These are phyloP conservation scores for Panthera leo DNA, from an alignment of 2,113 vertebrate species.

Conservation along the genomic window DNA sequence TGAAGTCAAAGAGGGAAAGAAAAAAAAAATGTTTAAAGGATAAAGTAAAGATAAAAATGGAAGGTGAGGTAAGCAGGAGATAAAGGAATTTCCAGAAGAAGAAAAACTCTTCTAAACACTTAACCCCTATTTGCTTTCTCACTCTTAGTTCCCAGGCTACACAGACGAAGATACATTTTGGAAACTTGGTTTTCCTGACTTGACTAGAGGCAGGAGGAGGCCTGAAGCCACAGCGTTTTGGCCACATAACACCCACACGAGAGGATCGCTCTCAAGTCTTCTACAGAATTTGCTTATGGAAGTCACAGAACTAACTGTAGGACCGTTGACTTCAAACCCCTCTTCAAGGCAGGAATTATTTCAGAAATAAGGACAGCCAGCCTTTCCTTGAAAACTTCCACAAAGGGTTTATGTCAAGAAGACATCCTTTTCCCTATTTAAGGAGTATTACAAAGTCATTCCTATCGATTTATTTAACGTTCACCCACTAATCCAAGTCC, in stretches of 20 bases:
- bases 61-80: not conserved
- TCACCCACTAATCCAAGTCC: not conserved
- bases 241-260: not conserved
- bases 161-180: not conserved
- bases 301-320: not conserved
- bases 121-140: not conserved
- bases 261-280: not conserved
- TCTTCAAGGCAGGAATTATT: not conserved
- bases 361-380: not conserved
- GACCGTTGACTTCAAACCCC: not conserved
- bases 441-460: not conserved
- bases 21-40: not conserved
- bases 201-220: not conserved
- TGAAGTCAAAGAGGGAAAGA: not conserved
- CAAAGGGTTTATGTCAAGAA: not conserved
- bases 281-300: not conserved
- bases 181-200: not conserved
- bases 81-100: not conserved
- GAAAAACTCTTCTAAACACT: not conserved
- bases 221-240: not conserved
- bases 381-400: not conserved
- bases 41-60: not conserved
- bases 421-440: not conserved
- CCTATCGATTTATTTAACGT: constrained; percentile 1
- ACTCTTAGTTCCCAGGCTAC: not conserved